Conservation (phyloP, 2,888 invertebrate genomes). For the Therioaphis trifolii region DNA sequence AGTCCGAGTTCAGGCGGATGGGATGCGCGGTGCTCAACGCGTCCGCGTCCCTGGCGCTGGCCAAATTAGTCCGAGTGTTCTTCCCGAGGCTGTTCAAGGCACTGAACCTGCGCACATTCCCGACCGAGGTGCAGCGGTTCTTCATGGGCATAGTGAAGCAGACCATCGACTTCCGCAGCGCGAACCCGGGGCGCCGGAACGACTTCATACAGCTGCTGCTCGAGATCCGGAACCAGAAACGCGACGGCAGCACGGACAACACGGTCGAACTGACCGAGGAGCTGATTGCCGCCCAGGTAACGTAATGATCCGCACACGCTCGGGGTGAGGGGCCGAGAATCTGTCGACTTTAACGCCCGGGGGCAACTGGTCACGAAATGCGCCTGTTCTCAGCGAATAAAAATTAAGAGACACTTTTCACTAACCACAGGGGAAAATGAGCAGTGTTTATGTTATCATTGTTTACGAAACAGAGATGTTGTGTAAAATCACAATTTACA, state of each 20-base stretch:
- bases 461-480: too few species aligned
- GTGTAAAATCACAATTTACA: too few species aligned
- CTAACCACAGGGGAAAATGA: too few species aligned
- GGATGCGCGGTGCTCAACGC: conserved; percentile 68
- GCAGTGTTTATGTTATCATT: too few species aligned
- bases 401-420: too few species aligned
- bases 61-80: conserved; percentile 64
- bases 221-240: conserved; percentile 54
- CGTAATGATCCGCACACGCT: background rate
- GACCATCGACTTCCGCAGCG: conserved; percentile 66
- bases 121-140: conserved; percentile 66
- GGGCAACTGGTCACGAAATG: too few species aligned
- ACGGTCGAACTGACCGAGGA: conserved; percentile 69
- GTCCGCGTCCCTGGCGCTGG: conserved; percentile 67
- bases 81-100: conserved; percentile 65
- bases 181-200: conserved; percentile 66
- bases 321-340: background rate
- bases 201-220: conserved; percentile 66
- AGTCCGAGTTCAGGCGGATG: conserved; percentile 69
- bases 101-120: conserved; percentile 65
- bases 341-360: too few species aligned
- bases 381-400: too few species aligned
- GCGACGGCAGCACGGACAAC: background rate
- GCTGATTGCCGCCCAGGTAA: conserved; percentile 70
- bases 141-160: conserved; percentile 66